Base-by-base conservation (phyloP, 35 echinoderm and acorn worm species). In the Eucidaris tribuloides region DNA sequence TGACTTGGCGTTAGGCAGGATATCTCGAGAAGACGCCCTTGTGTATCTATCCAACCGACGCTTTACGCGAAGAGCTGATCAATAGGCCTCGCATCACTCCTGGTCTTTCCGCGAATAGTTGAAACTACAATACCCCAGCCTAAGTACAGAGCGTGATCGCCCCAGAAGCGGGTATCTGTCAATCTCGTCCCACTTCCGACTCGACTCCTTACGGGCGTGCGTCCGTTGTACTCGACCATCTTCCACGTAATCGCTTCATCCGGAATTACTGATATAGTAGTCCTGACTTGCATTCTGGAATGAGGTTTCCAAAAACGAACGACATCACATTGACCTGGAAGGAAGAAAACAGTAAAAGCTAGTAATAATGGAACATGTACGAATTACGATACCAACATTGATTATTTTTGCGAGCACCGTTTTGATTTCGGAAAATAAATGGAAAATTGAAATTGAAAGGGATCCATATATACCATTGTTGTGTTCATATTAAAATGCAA, bases 21-120 rank as follows among this genome's bases (percentile, higher is more conserved):
- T 90, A 91, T 3, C 92, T 57, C 49, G 92, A 90, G 2, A 98
- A 23, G 66, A 98, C 11, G 79, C 95, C 3, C 90, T 76, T 2
- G 95, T 93, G 78, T 93, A 79, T 7, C 52, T 71, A 56, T 98
- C 95, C 4, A 98, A 60, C 95, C 95, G n/a, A 98, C 27, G 84
- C 61, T 59, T 92, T 82, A 9, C 83, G n/a, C 24, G 31, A 78
- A 85, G 9, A 98, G 78, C 45, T 79, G 58, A 27, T 89, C 77
- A 15, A 85, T 40, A 0, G 71, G 41, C 24, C 72, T 30, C 0
- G 58, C 29, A 2, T 6, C 22, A 17, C 35, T 41, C 25, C 31
- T 68, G 7, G 20, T 39, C 35, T 52, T 76, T 7, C 64, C 71
- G 19, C 68, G 38, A 13, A 97, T 55, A 17, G 66, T 82, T n/a